Evolutionary conservation across 2,888 invertebrate genomes (phyloP).

Genomic region (Athalia cordata): DNA sequence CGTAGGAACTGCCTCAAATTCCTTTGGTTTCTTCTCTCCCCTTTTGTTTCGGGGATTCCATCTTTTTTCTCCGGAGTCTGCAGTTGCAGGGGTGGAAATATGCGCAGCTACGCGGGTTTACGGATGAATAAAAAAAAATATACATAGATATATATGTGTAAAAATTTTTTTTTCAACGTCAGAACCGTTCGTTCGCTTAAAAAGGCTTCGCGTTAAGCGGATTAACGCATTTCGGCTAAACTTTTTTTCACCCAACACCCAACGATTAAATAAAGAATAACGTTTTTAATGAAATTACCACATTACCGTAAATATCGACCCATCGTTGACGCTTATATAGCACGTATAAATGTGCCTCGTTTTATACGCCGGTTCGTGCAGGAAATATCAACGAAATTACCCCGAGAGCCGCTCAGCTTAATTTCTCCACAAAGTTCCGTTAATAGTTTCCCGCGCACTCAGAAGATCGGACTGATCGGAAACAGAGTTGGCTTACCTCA

Average conservation of each 20-base stretch:
- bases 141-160: background rate
- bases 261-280: slow-evolving; percentile 37
- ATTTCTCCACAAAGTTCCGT: slow-evolving; percentile 19
- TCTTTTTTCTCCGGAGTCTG: background rate
- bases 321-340: background rate
- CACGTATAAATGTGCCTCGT: background rate
- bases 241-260: slow-evolving; percentile 15
- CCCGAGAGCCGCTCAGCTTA: slow-evolving; percentile 16
- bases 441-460: slow-evolving; percentile 32
- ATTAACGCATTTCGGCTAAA: slow-evolving; percentile 32
- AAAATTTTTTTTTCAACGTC: slow-evolving; percentile 20
- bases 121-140: background rate
- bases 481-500: background rate
- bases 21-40: slow-evolving; percentile 34
- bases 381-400: slow-evolving; percentile 34
- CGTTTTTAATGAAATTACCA: slow-evolving; percentile 37
- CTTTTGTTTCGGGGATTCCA: slow-evolving; percentile 21
- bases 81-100: background rate
- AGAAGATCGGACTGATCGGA: slow-evolving; percentile 24
- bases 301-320: slow-evolving; percentile 25
- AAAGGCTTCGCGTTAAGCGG: slow-evolving; percentile 40
- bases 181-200: slow-evolving; percentile 18
- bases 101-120: background rate
- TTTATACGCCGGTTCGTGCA: background rate
- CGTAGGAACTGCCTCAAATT: slow-evolving; percentile 21